Evolutionary conservation across 2,888 invertebrate species (phyloP).

Genomic region (Seira musarum): DNA sequence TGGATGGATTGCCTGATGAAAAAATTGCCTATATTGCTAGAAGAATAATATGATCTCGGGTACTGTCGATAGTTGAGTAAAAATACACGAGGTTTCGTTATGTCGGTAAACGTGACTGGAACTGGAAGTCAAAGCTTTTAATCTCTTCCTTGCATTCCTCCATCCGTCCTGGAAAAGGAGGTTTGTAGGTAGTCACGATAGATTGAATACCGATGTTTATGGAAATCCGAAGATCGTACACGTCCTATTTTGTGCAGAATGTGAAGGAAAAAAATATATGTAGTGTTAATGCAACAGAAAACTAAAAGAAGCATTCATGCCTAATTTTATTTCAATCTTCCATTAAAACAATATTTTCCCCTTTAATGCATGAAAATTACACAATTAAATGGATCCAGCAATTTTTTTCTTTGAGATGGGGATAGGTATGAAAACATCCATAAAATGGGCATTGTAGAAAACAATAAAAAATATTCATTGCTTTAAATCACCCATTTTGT

Average conservation of each 20-base stretch:
- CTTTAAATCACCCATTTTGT: constrained; percentile 6
- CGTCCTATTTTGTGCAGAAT: constrained; percentile 5
- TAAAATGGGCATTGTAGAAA: not conserved
- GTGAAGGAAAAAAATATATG: constrained; percentile 6
- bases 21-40: not conserved
- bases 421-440: constrained; percentile 16
- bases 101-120: not conserved
- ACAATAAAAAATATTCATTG: not conserved
- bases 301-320: not conserved
- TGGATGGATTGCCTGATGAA: constrained; percentile 31
- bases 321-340: not conserved
- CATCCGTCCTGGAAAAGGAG: not conserved
- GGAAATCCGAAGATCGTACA: constrained; percentile 14
- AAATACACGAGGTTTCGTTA: not conserved
- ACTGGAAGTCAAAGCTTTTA: not conserved
- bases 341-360: not conserved
- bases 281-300: not conserved
- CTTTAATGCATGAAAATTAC: not conserved
- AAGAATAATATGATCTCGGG: not conserved
- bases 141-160: not conserved
- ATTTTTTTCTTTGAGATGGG: not conserved
- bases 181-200: not conserved
- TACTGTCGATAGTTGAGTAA: not conserved
- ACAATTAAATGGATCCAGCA: not conserved
- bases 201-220: constrained; percentile 14